These are phyloP conservation scores for Hypanus sabinus DNA, from an alignment of 2,113 vertebrate species.

Conservation along the genomic window DNA sequence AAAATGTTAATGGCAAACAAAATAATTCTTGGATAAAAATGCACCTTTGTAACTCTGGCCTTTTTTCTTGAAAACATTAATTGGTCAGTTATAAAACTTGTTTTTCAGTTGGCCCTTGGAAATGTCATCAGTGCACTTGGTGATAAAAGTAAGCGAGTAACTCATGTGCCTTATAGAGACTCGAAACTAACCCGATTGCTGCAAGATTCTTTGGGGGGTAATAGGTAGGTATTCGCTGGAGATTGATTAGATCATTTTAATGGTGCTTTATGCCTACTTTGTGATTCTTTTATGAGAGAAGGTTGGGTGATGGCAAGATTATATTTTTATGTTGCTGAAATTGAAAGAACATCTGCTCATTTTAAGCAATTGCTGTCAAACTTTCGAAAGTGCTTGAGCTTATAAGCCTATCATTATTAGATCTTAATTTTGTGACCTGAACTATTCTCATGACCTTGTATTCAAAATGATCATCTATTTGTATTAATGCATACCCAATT, in stretches of 20 bases:
- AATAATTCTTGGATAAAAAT: not conserved
- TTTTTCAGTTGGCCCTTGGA: conserved; percentile 78
- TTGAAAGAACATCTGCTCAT: not conserved
- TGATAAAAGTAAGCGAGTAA: conserved; percentile 86
- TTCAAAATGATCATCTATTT: not conserved
- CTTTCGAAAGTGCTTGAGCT: not conserved
- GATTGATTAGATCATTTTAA: not conserved
- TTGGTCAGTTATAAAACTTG: not conserved
- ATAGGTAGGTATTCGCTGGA: conserved; percentile 68
- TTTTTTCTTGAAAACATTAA: not conserved
- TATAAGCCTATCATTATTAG: not conserved
- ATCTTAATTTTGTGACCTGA: not conserved
- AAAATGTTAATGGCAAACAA: not conserved
- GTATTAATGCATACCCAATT: not conserved
- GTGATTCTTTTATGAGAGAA: not conserved
- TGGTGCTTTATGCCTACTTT: not conserved
- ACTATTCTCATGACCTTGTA: not conserved
- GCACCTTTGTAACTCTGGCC: not conserved
- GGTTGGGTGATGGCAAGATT: not conserved
- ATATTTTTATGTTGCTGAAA: not conserved
- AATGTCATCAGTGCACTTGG: conserved; percentile 96
- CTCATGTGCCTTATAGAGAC: conserved; percentile 92
- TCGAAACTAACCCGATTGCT: conserved; percentile 91
- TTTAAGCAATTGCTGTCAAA: not conserved
- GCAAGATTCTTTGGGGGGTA: conserved; percentile 93